Evolutionary conservation across 2,113 vertebrate genomes (phyloP), one percentile per base, ranked within the genome.

Genomic region (Ageneiosus marmoratus): DNA sequence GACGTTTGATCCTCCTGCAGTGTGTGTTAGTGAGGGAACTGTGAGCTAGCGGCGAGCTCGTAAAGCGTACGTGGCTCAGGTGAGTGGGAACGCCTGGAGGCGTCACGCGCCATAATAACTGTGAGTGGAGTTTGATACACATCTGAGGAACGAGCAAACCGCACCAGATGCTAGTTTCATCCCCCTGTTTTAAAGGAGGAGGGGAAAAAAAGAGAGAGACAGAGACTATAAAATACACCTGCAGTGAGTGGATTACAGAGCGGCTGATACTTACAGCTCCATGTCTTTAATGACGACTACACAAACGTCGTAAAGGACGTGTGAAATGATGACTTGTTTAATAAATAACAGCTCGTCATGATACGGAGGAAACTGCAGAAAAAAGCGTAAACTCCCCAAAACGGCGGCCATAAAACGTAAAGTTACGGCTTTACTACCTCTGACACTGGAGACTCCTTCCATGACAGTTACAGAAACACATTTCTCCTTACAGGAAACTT

Each of bases 71-170:
- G 2, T 0, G 2, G 70, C 82, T 79, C 70, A 44, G 84, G 10
- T 58, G 6, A 87, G 69, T 37, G 41, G 44, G 70, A 69, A 74
- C 73, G 82, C 85, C 89, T 81, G 79, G 72, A 63, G 83, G 87
- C 79, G 50, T 79, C 27, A 24, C 29, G 29, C 65, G 32, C 78
- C 81, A 78, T 79, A 89, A 85, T 81, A 84, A 79, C 79, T 83
- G 77, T 85, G 87, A 79, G 77, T 73, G 83, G 73, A 86, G 63
- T 63, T 83, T 84, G 80, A 88, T 89, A 87, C 77, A 88, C 78
- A 85, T 72, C 67, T 83, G 67, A 86, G 83, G 70, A 89, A 87
- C 83, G 24, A 67, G 29, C 32, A 69, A 80, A 80, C 87, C 88
- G 77, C 85, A 88, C 73, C 85, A 89, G 83, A 67, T 81, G 74